These are phyloP conservation scores for Taxidea taxus DNA, from an alignment of 2,113 vertebrate genomes.

Conservation along the genomic window DNA sequence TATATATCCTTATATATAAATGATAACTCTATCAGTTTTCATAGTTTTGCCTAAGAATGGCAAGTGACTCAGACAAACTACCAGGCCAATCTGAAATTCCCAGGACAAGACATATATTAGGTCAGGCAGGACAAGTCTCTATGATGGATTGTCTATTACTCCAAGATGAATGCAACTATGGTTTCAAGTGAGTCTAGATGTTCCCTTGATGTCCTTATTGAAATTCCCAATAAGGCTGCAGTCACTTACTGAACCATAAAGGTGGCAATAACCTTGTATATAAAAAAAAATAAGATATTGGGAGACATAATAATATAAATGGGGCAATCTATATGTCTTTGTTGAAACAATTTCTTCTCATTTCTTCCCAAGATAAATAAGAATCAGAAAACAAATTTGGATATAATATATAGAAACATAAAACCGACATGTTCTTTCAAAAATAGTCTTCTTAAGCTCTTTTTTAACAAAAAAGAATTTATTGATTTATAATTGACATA, in stretches of 20 bases:
- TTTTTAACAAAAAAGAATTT: background rate
- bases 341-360: background rate
- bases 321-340: background rate
- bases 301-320: constrained; percentile 5
- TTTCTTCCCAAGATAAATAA: background rate
- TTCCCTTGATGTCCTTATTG: constrained; percentile 59
- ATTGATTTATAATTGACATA: background rate
- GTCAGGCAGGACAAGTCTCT: constrained; percentile 41
- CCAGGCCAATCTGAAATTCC: background rate
- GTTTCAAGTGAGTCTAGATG: constrained; percentile 54
- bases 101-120: constrained; percentile 16
- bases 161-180: constrained; percentile 2
- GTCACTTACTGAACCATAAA: constrained; percentile 65
- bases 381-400: background rate
- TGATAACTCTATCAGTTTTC: background rate
- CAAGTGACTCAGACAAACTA: constrained; percentile 14
- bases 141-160: constrained; percentile 64
- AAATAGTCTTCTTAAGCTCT: background rate
- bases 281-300: constrained; percentile 25
- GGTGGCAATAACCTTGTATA: constrained; percentile 31
- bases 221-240: constrained; percentile 41
- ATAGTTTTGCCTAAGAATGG: background rate
- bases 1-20: background rate
- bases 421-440: background rate
- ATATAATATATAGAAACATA: background rate